These are phyloP conservation scores for Tragopan temminckii DNA, from an alignment of 2,797 vertebrate genomes.

Conservation along the genomic window DNA sequence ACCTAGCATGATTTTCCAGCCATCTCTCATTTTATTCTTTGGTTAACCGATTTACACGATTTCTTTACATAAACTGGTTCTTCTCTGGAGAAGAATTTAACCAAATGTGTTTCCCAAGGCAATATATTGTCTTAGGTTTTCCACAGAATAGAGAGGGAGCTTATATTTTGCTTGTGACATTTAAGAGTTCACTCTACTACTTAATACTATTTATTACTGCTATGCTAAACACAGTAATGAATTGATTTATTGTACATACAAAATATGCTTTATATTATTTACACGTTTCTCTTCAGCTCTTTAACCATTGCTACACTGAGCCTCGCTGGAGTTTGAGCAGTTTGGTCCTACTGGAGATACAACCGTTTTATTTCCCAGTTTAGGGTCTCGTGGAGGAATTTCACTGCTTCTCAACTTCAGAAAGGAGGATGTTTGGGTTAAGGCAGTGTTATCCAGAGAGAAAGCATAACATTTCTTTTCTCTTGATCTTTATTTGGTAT, in stretches of 20 bases:
- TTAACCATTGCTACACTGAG: neutral
- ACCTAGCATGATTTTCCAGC: neutral
- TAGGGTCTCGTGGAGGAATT: neutral
- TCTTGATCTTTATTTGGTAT: neutral
- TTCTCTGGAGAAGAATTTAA: neutral
- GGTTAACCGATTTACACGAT: neutral
- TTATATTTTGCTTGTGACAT: neutral
- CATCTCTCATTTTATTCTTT: neutral
- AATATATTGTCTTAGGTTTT: neutral
- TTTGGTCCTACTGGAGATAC: neutral
- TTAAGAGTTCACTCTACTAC: neutral
- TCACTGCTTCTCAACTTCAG: neutral
- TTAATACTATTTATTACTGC: neutral
- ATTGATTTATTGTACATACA: neutral
- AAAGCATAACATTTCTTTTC: neutral
- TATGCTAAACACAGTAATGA: neutral
- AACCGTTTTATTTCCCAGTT: neutral
- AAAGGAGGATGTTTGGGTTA: neutral
- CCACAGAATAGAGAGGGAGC: neutral
- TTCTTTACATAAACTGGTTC: neutral
- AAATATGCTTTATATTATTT: neutral
- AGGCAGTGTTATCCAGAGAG: neutral
- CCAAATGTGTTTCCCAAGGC: fast-evolving
- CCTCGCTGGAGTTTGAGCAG: neutral
- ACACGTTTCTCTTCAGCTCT: neutral